phyloP scores from a whole-genome alignment of 2,113 vertebrate genomes.

The Paramisgurnus dabryanus region DNA sequence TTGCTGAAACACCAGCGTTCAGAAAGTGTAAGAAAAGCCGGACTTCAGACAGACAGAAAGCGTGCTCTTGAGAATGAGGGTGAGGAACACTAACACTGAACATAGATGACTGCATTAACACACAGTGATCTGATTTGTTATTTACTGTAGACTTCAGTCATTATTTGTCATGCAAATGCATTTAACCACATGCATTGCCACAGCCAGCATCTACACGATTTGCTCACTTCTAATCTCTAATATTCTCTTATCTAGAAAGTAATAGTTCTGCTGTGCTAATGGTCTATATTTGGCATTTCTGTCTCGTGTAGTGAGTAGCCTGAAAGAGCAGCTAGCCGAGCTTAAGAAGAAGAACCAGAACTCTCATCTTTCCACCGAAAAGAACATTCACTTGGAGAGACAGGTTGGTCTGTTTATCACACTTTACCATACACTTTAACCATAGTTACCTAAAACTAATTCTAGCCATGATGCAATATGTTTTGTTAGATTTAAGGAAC shows the following conservation, averaged over 20 bases:
- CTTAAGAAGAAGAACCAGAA: constrained; percentile 90
- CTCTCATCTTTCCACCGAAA: constrained; percentile 92
- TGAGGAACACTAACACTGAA: constrained; percentile 57
- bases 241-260: not conserved
- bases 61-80: constrained; percentile 91
- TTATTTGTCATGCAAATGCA: too few species aligned
- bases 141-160: too few species aligned
- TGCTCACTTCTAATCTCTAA: not conserved
- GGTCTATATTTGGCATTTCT: constrained; percentile 6
- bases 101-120: not conserved
- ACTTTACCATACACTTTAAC: too few species aligned
- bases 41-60: constrained; percentile 89
- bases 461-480: not conserved
- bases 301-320: constrained; percentile 81
- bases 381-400: constrained; percentile 90
- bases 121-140: not conserved
- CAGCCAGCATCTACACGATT: not conserved
- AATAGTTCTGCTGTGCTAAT: constrained; percentile 8
- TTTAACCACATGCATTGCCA: too few species aligned
- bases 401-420: constrained; percentile 73
- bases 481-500: too few species aligned
- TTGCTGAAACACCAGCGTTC: constrained; percentile 92
- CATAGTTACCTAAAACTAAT: too few species aligned
- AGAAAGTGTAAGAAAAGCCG: constrained; percentile 88
- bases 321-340: constrained; percentile 95